These are phyloP conservation scores for Cephonodes hylas DNA, from an alignment of 2,888 invertebrate genomes.

Conservation along the genomic window DNA sequence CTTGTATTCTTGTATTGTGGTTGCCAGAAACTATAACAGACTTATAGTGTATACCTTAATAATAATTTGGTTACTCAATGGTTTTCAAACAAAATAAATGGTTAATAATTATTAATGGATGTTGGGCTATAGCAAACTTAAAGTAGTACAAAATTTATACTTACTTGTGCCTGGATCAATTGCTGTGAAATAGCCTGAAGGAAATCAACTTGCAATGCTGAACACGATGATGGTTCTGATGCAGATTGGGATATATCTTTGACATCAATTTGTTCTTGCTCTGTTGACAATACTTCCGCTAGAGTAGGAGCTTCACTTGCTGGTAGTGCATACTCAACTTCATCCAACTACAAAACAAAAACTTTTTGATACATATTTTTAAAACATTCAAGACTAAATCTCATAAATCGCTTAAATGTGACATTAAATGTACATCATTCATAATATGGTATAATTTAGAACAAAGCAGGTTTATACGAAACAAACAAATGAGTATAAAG, in stretches of 20 bases:
- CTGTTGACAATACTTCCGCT: slow-evolving; percentile 62
- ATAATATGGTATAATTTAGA: too few relatives aligned
- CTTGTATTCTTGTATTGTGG: too few relatives aligned
- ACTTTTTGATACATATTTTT: neutral
- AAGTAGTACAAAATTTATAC: too few relatives aligned
- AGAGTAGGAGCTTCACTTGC: slow-evolving; percentile 70
- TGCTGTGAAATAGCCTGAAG: slow-evolving; percentile 95
- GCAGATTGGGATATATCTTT: slow-evolving; percentile 34
- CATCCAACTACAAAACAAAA: slow-evolving; percentile 60
- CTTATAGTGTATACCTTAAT: too few relatives aligned
- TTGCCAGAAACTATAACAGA: too few relatives aligned
- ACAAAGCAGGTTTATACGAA: too few relatives aligned
- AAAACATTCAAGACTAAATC: neutral
- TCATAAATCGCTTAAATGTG: neutral
- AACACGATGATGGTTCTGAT: slow-evolving; percentile 66
- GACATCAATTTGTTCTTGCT: slow-evolving; percentile 40
- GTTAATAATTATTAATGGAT: too few relatives aligned
- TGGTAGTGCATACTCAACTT: slow-evolving; percentile 74
- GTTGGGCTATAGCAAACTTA: too few relatives aligned
- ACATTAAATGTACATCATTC: too few relatives aligned
- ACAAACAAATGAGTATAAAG: too few relatives aligned
- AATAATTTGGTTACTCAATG: too few relatives aligned
- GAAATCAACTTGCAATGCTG: slow-evolving; percentile 77
- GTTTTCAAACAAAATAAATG: too few relatives aligned
- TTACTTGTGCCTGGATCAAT: slow-evolving; percentile 91